Evolutionary conservation across 92 coral and sea anemone genomes (phyloP).

Genomic region (Epizoanthus illoricatus): DNA sequence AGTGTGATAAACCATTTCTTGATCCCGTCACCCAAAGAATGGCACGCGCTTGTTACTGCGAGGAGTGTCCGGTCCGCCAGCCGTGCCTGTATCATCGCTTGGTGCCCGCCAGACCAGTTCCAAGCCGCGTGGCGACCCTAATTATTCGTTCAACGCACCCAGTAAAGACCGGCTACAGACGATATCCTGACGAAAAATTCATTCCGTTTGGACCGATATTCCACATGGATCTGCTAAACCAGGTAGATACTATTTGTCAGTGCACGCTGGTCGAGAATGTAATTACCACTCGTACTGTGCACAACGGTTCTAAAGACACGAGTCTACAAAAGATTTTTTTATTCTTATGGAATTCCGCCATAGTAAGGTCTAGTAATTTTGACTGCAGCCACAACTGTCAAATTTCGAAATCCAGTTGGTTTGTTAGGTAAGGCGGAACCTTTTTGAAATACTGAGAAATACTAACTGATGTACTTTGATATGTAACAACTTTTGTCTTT

Average conservation of each 20-base stretch:
- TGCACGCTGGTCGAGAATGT: no score
- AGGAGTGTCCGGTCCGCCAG: slow-evolving; percentile 1
- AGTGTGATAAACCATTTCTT: background rate
- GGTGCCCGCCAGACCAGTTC: slow-evolving; percentile 13
- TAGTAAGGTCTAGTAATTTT: no score
- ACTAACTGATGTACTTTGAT: no score
- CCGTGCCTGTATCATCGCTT: slow-evolving; percentile 1
- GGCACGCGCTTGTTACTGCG: slow-evolving; percentile 6
- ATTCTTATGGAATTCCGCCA: no score
- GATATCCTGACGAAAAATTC: slow-evolving; percentile 51
- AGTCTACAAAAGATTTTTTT: no score
- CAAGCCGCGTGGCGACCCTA: slow-evolving; percentile 25
- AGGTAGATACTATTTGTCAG: slow-evolving; percentile 31
- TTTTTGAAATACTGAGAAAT: no score
- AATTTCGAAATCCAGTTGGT: no score
- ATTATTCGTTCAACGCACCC: slow-evolving; percentile 52
- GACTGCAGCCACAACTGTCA: no score
- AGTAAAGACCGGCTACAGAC: slow-evolving; percentile 51
- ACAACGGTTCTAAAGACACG: no score
- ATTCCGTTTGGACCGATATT: slow-evolving; percentile 72
- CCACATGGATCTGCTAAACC: slow-evolving; percentile 55
- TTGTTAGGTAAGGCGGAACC: no score
- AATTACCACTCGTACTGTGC: no score
- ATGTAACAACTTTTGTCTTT: no score
- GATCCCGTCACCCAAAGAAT: background rate